These are phyloP conservation scores for Hirudinaria manillensis DNA, from an alignment of 2,888 invertebrate species.

Conservation along the genomic window DNA sequence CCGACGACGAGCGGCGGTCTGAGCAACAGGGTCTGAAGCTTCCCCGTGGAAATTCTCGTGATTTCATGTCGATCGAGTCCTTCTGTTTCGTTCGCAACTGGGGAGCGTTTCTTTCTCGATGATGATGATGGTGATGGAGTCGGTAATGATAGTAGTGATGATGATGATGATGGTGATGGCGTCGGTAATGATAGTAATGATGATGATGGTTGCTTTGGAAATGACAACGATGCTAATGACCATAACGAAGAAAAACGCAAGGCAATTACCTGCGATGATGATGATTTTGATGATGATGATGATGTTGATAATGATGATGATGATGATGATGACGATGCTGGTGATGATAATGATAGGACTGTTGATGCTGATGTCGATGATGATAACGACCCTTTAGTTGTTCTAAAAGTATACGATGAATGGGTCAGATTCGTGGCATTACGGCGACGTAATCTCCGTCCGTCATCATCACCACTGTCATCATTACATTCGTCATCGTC, in stretches of 20 bases:
- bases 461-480: slow-evolving; percentile 5
- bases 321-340: slow-evolving; percentile 24
- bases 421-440: neutral
- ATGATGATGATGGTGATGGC: slow-evolving; percentile 19
- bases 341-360: slow-evolving; percentile 24
- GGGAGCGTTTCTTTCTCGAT: slow-evolving; percentile 2
- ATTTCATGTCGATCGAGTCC: too few species aligned
- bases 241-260: neutral
- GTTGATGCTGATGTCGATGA: slow-evolving; percentile 23
- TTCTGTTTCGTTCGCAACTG: too few species aligned
- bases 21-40: too few species aligned
- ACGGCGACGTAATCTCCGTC: neutral
- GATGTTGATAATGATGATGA: slow-evolving; percentile 28
- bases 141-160: slow-evolving; percentile 19
- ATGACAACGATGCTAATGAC: slow-evolving; percentile 25
- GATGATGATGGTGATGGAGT: slow-evolving; percentile 22
- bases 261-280: slow-evolving; percentile 18
- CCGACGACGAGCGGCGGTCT: neutral
- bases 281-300: slow-evolving; percentile 30
- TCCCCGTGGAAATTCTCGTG: too few species aligned
- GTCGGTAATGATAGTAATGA: slow-evolving; percentile 14
- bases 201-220: neutral
- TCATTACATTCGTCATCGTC: neutral
- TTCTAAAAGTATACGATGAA: neutral
- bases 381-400: slow-evolving; percentile 10